Base-by-base conservation (phyloP, 2,888 invertebrate genomes). In the Mythimna lalbum region DNA sequence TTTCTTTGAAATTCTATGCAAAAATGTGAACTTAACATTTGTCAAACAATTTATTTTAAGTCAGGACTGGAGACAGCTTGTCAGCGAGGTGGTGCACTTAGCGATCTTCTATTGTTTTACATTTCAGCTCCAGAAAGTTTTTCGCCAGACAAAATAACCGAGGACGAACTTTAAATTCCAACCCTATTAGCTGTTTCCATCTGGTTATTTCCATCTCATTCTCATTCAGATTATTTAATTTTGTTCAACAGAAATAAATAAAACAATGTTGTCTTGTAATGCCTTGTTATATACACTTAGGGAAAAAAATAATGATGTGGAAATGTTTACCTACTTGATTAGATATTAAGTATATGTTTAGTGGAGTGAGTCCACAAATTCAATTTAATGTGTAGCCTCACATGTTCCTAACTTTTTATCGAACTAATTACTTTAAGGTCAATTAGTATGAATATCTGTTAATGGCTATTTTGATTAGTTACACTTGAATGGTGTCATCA, bases 71-170 rank as follows among this genome's bases (percentile, higher is more conserved):
- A 73, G 55, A 66, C 7, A 63, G 64, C 73, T 67, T 69, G 55
- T 72, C 65, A 63, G 33, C 59, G 31, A 27, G 55, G 57, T 9
- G 14, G 47, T 56, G 69, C 73, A 78, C 78, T 82, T 73, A 77
- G 57, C 69, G 39, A 60, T 21, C 31, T 39, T 63, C 53, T 62
- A 71, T 78, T 73, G 73, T 82, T 36, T 67, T 67, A 63, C 50
- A 65, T 66, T 69, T 56, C 31, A 69, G 47, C n/a, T 66, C 17
- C 19, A 49, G 59, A 61, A 73, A 73, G 39, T 79, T 69, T 50
- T 31, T 52, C 31, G 63, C 27, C 19, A 39, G 31, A 61, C 36
- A 21, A 62, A 64, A 47, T 49, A 65, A 64, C 39, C 7, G 57
- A 50, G 23, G 36, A 60, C 55, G 6, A n/a, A 56, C 12, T 56